Evolutionary conservation across 1,140 invertebrate species (phyloP).

Genomic region (Cyphomyrmex costatus): DNA sequence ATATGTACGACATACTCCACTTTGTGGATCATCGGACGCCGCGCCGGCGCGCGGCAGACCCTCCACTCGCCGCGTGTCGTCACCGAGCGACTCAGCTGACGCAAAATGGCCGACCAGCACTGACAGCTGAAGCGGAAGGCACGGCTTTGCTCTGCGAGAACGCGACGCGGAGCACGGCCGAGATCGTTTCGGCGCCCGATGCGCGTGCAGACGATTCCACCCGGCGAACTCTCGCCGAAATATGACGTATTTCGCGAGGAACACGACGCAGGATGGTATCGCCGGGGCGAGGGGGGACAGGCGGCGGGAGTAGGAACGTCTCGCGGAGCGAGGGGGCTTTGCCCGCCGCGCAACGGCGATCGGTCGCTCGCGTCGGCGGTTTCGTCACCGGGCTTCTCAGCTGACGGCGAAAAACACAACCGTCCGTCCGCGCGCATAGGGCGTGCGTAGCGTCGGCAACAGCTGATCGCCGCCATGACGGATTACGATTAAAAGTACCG

Average conservation of each 20-base stretch:
- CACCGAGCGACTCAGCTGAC: constrained; percentile 75
- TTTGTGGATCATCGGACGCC: neutral
- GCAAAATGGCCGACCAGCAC: constrained; percentile 70
- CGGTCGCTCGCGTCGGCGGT: constrained; percentile 51
- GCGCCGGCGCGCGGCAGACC: constrained; percentile 29
- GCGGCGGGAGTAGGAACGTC: constrained; percentile 30
- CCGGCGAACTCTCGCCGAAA: neutral
- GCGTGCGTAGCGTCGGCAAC: constrained; percentile 54
- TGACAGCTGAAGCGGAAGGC: constrained; percentile 75
- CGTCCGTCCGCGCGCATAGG: too few relatives aligned
- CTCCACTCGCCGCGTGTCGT: constrained; percentile 74
- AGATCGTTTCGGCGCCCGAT: neutral
- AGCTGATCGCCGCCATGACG: constrained; percentile 67
- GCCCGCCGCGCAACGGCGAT: constrained; percentile 38
- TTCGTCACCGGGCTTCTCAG: constrained; percentile 77
- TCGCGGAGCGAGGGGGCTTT: constrained; percentile 57
- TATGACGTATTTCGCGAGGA: constrained; percentile 65
- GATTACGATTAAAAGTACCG: neutral
- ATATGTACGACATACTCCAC: neutral
- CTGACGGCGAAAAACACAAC: constrained; percentile 76
- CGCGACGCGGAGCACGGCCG: neutral
- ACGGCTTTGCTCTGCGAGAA: constrained; percentile 55
- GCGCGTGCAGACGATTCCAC: neutral
- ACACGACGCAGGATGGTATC: constrained; percentile 63
- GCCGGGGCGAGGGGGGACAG: neutral